These are phyloP conservation scores for Dynastes maya DNA, from an alignment of 2,888 invertebrate genomes.

Conservation along the genomic window DNA sequence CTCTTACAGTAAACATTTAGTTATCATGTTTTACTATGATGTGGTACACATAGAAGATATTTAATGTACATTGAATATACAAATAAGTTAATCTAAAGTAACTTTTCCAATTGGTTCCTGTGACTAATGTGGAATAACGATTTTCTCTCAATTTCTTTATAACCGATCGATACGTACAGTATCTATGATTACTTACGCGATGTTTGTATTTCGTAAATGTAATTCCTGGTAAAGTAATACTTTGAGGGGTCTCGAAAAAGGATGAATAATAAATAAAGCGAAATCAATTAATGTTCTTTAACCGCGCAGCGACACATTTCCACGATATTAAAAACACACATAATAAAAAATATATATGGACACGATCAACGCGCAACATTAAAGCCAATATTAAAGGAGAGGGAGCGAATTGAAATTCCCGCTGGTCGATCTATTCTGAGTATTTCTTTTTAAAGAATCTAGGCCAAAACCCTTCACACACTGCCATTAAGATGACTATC, in stretches of 20 bases:
- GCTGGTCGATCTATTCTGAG: conserved; percentile 23
- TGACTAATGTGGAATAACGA: too few species aligned
- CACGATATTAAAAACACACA: conserved; percentile 22
- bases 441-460: conserved; percentile 26
- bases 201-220: neutral
- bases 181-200: neutral
- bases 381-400: conserved; percentile 29
- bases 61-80: too few species aligned
- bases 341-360: conserved; percentile 26
- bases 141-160: too few species aligned
- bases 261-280: conserved; percentile 20
- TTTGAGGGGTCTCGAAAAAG: neutral
- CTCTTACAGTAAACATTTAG: too few species aligned
- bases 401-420: neutral
- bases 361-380: conserved; percentile 8
- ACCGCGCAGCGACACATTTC: conserved; percentile 16
- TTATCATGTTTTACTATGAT: too few species aligned
- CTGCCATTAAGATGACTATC: conserved; percentile 25
- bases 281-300: conserved; percentile 16
- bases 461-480: conserved; percentile 16
- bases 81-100: too few species aligned
- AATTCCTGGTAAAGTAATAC: neutral
- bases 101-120: too few species aligned
- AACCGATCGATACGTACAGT: neutral
- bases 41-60: too few species aligned